These are phyloP conservation scores for Aporrectodea caliginosa DNA, from an alignment of 1,140 invertebrate species.

Conservation along the genomic window DNA sequence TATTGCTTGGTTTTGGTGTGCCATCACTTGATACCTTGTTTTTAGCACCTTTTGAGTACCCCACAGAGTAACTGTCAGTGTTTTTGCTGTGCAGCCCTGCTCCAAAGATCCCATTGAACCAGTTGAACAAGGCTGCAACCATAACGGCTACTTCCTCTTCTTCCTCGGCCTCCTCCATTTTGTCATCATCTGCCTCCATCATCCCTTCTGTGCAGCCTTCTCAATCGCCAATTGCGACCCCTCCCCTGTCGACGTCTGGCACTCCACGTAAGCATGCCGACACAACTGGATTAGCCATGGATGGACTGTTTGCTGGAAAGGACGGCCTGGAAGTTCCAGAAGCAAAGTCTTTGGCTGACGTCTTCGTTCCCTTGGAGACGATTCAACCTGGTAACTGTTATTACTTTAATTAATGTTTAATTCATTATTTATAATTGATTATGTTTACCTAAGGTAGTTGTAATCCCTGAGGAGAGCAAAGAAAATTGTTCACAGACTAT, in stretches of 20 bases:
- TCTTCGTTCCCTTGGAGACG: conserved; percentile 69
- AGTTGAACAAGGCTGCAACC: conserved; percentile 54
- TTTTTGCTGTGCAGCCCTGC: conserved; percentile 61
- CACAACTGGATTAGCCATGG: neutral
- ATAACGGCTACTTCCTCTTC: conserved; percentile 15
- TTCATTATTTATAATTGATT: too few species aligned
- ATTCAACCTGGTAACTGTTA: conserved; percentile 66
- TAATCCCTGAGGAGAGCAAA: too few species aligned
- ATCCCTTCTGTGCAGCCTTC: neutral
- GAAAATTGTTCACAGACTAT: too few species aligned
- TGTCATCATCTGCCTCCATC: neutral
- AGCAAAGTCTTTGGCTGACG: conserved; percentile 62
- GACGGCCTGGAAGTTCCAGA: neutral
- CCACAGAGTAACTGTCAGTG: too few species aligned
- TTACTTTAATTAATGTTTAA: neutral
- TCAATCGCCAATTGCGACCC: neutral
- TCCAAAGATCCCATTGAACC: conserved; percentile 70
- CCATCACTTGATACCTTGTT: too few species aligned
- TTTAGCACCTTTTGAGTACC: too few species aligned
- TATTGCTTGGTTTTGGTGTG: too few species aligned
- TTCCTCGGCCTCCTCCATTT: neutral
- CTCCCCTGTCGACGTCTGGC: neutral
- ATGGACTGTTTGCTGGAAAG: too few species aligned
- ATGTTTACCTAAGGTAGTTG: too few species aligned
- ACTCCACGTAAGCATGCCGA: too few species aligned